These are phyloP conservation scores for Standfussiana lucernea DNA, from an alignment of 2,888 invertebrate species.

Conservation along the genomic window DNA sequence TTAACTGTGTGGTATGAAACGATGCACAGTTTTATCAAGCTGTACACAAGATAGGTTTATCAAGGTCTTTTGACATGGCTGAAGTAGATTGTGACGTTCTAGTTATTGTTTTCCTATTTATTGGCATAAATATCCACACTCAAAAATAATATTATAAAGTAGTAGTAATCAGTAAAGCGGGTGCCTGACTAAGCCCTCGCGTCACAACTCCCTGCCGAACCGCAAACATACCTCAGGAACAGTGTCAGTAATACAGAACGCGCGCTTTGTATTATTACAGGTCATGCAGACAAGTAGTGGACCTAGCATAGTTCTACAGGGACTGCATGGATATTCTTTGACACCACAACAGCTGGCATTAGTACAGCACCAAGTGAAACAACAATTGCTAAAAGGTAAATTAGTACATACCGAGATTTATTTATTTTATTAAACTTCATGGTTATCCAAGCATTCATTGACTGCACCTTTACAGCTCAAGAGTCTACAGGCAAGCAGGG, in stretches of 20 bases:
- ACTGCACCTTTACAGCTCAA: constrained; percentile 92
- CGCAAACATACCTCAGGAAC: background rate
- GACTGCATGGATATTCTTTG: constrained; percentile 95
- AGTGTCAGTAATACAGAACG: background rate
- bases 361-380: constrained; percentile 97
- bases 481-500: constrained; percentile 96
- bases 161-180: background rate
- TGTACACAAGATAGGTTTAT: background rate
- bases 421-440: constrained; percentile 21
- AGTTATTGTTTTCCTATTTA: background rate
- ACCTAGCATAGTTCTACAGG: constrained; percentile 96
- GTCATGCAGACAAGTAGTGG: constrained; percentile 96
- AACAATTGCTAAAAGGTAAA: constrained; percentile 95
- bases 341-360: constrained; percentile 95
- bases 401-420: constrained; percentile 49
- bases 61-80: background rate
- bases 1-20: background rate
- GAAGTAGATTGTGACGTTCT: background rate
- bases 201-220: background rate
- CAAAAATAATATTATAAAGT: background rate
- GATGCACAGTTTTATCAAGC: background rate
- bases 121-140: background rate
- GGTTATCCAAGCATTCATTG: constrained; percentile 64
- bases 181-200: background rate
- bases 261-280: constrained; percentile 71